Evolutionary conservation across 2,888 invertebrate genomes (phyloP), one percentile per base, ranked within the genome.

Genomic region (Diaperis boleti): DNA sequence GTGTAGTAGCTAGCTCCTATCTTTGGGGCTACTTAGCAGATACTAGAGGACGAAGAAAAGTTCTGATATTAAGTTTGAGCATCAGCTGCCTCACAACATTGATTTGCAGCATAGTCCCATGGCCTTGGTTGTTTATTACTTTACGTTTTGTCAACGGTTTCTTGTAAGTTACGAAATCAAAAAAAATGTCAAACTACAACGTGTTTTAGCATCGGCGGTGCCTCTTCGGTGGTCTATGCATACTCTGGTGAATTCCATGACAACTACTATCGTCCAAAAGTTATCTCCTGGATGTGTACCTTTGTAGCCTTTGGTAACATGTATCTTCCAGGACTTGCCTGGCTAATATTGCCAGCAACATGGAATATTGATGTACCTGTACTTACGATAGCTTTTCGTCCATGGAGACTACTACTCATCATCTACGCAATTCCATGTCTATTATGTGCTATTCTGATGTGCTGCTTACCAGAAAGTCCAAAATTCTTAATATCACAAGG

Each of bases 1-100:
- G 90, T 2, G 85, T 87, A 69, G 81, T 87, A 37, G 72, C 83
- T n/a, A 84, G 85, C 22, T 86, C 86, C 1, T 85, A 86, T 70
- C 76, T 86, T 35, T 87, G 86, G 86, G 87, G 87, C 2, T 85
- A 84, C 68, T 69, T 87, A 7, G 85, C 86, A 0, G 87, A 87
- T 71, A 84, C 84, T 0, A 78, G 78, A 59, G 87, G 87, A 2
- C 76, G 86, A 8, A 81, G 82, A 64, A 82, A 80, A 10, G 79
- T 83, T 2, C 75, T 86, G 8, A 72, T 86, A 6, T 78, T 83
- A 20, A 81, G 85, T 22, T 80, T 86, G 22, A 66, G 83, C 4
- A 68, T 78, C 2, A 84, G 85, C 60, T 82, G 83, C 45, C 14
- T 84, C 0, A 75, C 82, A 3, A 85, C 85, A 6, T 63, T 85